Evolutionary conservation across 2,113 vertebrate genomes (phyloP), one percentile per base, ranked within the genome.

Genomic region (Chloropsis cyanopogon): DNA sequence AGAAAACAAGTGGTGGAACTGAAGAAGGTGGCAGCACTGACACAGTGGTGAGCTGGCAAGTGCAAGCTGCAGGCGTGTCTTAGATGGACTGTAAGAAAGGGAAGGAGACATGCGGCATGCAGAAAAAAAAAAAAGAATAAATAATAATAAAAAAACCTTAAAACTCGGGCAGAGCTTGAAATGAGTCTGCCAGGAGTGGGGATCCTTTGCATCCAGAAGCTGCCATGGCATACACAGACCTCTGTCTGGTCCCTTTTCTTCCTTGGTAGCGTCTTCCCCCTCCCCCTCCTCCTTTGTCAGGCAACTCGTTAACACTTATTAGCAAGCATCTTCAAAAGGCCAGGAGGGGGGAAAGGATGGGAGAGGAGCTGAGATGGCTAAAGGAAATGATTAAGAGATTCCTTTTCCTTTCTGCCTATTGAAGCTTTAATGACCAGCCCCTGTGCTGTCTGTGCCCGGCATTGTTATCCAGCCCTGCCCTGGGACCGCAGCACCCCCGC

Each of bases 311-410:
- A 96, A 97, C 94, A 93, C 94, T 93, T 96, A 95, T 95, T 95
- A 96, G 93, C 95, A 96, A 93, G 92, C 93, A 96, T 94, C 95
- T 96, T 96, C 93, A 94, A 95, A 96, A 96, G 95, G 95, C 93
- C 60, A 19, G 82, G 92, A 79, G 87, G 52, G 84, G 90, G 68
- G 64, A 52, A 49, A 90, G 91, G 82, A 90, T 76, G 88, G 87
- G 72, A 96, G 85, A 91, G 88, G 85, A 88, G 92, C 88, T 90
- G 95, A 93, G 92, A 95, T 90, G 88, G 90, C 85, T 93, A 71
- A 97, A 96, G 96, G 87, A 96, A 97, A 96, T 93, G 92, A 95
- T 97, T 93, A 96, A 92, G 93, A 94, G 93, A 97, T 93, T 95
- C 92, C 79, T 95, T 88, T 97, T 96, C 92, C 88, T 91, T 97